These are phyloP conservation scores for Hemibagrus wyckioides DNA, from an alignment of 2,113 vertebrate species.

Conservation along the genomic window DNA sequence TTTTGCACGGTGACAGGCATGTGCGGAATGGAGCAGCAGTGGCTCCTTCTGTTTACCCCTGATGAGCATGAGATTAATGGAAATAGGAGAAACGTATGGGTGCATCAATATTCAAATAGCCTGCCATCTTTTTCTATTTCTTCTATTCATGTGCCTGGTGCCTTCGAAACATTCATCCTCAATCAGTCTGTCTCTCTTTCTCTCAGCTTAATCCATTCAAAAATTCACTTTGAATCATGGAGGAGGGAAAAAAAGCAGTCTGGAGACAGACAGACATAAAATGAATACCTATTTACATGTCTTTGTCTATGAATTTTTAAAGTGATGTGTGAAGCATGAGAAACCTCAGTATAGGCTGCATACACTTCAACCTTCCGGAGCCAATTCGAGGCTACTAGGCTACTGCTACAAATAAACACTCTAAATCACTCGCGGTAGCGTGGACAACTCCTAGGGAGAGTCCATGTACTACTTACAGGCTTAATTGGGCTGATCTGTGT, in stretches of 20 bases:
- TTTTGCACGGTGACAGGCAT: constrained; percentile 84
- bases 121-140: constrained; percentile 83
- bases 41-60: constrained; percentile 92
- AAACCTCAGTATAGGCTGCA: background rate
- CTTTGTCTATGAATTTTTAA: constrained; percentile 41
- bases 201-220: constrained; percentile 46
- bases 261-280: constrained; percentile 33
- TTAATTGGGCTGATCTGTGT: constrained; percentile 59
- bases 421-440: constrained; percentile 44
- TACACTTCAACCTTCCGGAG: constrained; percentile 1
- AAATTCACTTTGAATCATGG: constrained; percentile 39
- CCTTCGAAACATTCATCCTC: constrained; percentile 47
- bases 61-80: constrained; percentile 87
- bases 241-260: background rate
- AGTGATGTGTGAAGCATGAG: background rate
- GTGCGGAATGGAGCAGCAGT: constrained; percentile 72
- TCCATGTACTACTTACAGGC: constrained; percentile 53
- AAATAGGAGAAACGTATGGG: constrained; percentile 82
- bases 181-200: constrained; percentile 37
- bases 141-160: constrained; percentile 45
- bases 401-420: constrained; percentile 45
- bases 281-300: constrained; percentile 36
- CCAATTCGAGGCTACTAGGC: constrained; percentile 31
- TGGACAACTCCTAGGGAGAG: constrained; percentile 44
- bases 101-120: constrained; percentile 96